Conservation (phyloP, 2,888 invertebrate species). For the Morpho achilles region DNA sequence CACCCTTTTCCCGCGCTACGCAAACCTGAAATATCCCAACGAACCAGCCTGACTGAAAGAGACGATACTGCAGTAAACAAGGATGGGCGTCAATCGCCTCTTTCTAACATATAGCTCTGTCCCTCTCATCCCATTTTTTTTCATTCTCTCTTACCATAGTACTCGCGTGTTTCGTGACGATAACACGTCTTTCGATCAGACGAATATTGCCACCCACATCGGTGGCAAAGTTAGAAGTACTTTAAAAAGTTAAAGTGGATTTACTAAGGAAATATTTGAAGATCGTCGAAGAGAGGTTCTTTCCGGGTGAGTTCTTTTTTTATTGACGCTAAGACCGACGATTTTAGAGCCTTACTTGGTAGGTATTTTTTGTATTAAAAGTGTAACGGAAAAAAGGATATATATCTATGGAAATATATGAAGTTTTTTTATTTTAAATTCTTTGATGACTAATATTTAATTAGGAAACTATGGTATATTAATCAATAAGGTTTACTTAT, state of each 20-base stretch:
- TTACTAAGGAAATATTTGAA: slow-evolving; percentile 37
- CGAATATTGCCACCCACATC: slow-evolving; percentile 23
- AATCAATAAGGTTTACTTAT: too few relatives aligned
- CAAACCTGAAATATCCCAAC: slow-evolving; percentile 11
- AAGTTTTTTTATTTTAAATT: too few relatives aligned
- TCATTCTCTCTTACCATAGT: slow-evolving; percentile 6
- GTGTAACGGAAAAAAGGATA: too few relatives aligned
- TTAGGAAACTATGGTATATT: too few relatives aligned
- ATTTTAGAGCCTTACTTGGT: not conserved
- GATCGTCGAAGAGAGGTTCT: slow-evolving; percentile 36
- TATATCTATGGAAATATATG: too few relatives aligned
- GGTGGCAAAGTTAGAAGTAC: slow-evolving; percentile 30
- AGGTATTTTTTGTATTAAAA: too few relatives aligned
- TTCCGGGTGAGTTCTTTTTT: slow-evolving; percentile 33
- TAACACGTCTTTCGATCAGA: slow-evolving; percentile 1
- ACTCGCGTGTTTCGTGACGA: slow-evolving; percentile 6
- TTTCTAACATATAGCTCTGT: slow-evolving; percentile 3
- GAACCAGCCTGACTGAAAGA: slow-evolving; percentile 4
- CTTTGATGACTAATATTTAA: too few relatives aligned
- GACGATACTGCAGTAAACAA: slow-evolving; percentile 7
- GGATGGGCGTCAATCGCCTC: slow-evolving; percentile 4
- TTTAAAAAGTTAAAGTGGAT: slow-evolving; percentile 37
- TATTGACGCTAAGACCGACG: not conserved
- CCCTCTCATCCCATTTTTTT: slow-evolving; percentile 3
- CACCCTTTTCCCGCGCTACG: slow-evolving; percentile 20